A percentile compares a stretch with the other conserved stretches of the same genome.
These are phyloP conservation scores for Anguilla rostrata DNA, from an alignment of 2,113 vertebrate genomes.

Conservation along the genomic window DNA sequence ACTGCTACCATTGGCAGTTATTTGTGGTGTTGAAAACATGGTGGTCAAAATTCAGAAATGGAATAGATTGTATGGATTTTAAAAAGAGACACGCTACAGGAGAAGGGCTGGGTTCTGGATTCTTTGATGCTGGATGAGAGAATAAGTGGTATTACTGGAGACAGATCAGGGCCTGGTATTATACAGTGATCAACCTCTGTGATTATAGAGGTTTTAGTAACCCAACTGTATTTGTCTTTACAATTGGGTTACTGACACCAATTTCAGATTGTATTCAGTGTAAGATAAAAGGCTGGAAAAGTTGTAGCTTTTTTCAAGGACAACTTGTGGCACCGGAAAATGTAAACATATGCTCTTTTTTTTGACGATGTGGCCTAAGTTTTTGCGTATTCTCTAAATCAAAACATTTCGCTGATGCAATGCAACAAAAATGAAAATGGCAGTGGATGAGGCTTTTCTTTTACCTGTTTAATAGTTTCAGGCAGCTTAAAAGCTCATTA, in stretches of 20 bases:
- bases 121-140: background rate
- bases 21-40: no score
- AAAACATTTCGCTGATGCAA: conserved; percentile 13
- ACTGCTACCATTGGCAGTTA: no score
- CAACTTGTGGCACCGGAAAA: background rate
- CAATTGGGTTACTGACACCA: background rate
- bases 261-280: background rate
- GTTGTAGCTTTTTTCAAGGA: background rate
- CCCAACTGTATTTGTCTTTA: no score
- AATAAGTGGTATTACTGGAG: background rate
- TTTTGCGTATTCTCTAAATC: background rate
- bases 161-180: background rate
- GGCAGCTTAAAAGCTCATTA: conserved; percentile 42
- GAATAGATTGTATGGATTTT: no score
- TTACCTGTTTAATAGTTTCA: conserved; percentile 28
- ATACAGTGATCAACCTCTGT: background rate
- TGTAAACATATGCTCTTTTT: background rate
- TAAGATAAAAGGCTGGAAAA: background rate
- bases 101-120: no score
- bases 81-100: background rate
- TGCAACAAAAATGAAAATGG: background rate
- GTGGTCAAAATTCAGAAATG: no score
- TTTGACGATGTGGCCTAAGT: background rate
- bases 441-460: conserved; percentile 6
- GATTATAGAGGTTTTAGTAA: background rate